A percentile compares a stretch with the other conserved stretches of the same genome.
Conservation (phyloP, 2,797 vertebrate genomes). For the Iguana delicatissima region DNA sequence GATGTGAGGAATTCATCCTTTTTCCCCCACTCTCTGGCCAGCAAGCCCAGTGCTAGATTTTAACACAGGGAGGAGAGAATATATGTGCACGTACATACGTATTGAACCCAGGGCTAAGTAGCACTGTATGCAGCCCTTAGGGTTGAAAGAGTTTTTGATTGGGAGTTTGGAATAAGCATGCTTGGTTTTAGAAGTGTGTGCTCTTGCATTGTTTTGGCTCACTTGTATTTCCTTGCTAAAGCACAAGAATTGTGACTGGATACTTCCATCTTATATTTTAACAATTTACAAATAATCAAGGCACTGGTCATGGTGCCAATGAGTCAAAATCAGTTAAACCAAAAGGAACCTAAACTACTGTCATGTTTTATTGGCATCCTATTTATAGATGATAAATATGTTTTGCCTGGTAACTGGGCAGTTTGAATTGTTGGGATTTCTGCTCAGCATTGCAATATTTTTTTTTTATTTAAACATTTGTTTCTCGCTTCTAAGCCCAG, state of each 20-base stretch:
- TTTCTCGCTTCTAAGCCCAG: too few relatives aligned
- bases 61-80: too few relatives aligned
- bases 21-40: too few relatives aligned
- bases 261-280: background rate
- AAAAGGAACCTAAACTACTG: background rate
- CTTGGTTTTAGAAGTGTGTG: background rate
- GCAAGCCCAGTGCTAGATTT: too few relatives aligned
- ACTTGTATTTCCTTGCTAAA: background rate
- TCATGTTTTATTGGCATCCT: background rate
- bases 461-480: background rate
- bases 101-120: too few relatives aligned
- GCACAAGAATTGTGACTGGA: background rate
- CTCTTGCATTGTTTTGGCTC: background rate
- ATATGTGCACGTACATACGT: too few relatives aligned
- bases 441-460: background rate
- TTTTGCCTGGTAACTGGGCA: background rate
- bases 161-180: background rate
- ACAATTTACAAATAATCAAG: background rate
- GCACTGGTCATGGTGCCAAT: background rate
- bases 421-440: background rate
- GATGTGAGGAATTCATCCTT: background rate
- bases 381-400: background rate
- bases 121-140: too few relatives aligned
- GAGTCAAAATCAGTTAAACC: background rate
- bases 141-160: too few relatives aligned